These are phyloP conservation scores for Hippopotamus amphibius DNA, from an alignment of 2,113 vertebrate genomes.

Conservation along the genomic window DNA sequence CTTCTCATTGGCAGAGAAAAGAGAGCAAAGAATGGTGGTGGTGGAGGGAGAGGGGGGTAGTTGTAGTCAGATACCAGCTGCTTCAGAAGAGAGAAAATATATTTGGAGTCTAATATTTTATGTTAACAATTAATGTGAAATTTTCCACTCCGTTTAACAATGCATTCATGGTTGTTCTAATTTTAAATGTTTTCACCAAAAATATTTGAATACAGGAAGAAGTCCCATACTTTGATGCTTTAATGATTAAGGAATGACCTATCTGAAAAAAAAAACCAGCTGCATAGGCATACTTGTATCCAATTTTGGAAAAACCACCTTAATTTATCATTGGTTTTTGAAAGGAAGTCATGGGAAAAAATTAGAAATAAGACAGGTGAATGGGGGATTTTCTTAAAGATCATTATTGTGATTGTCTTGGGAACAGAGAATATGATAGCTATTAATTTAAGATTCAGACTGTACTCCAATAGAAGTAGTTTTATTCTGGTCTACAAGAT, in stretches of 20 bases:
- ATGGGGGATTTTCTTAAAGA: not conserved
- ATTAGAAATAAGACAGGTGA: not conserved
- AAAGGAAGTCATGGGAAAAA: not conserved
- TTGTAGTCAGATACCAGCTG: not conserved
- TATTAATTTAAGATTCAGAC: not conserved
- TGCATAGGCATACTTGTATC: not conserved
- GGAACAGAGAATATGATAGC: not conserved
- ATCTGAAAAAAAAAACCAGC: not conserved
- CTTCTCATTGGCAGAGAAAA: not conserved
- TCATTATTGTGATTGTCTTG: not conserved
- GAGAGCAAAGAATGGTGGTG: not conserved
- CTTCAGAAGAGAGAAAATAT: not conserved
- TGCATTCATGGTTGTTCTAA: constrained; percentile 14
- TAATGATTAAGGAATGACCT: not conserved
- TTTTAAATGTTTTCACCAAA: constrained; percentile 52
- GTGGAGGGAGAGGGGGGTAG: accelerated
- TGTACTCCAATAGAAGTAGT: not conserved
- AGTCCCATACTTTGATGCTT: not conserved
- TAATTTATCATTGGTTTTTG: constrained; percentile 4
- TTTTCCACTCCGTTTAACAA: constrained; percentile 57
- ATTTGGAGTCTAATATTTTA: constrained; percentile 61
- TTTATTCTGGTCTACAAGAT: not conserved
- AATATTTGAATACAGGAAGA: not conserved
- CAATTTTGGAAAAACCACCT: not conserved
- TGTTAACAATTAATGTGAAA: constrained; percentile 56